Base-by-base conservation (phyloP, 2,797 vertebrate species). In the Orientallactaga sibirica region DNA sequence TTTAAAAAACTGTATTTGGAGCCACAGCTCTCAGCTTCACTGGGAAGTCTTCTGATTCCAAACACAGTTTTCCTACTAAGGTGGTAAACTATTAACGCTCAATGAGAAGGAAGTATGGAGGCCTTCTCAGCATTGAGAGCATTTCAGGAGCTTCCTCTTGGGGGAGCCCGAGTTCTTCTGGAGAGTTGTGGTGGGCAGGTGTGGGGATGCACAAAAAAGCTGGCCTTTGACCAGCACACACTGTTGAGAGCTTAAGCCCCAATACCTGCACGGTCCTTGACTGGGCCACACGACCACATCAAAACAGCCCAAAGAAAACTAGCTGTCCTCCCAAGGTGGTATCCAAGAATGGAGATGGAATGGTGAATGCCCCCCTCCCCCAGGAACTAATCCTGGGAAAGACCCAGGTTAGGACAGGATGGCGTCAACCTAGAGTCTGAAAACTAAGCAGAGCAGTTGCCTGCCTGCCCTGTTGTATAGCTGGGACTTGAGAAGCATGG, bases 161-260 rank as follows among this genome's bases (percentile, higher is more conserved):
- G 10, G 12, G 27, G 48, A 24, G 22, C 16, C 82, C 16, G 8
- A 24, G 25, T 0, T 24, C 5, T 85, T 37, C 37, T 14, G 52
- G 12, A 19, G 1, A 58, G 24, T 37, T 5, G 20, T 0, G 0
- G 0, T 11, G 33, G 16, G 27, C 22, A 77, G 67, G 16, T n/a
- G 16, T 22, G 27, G 0, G 22, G 19, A 37, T 15, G 4, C n/a
- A 76, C 62, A 22, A 27, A 37, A 24, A 68, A 24, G 48, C 3
- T 48, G 27, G 20, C 1, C 64, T 25, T 43, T 52, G 52, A 6
- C 24, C 70, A 29, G 25, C 9, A 4, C 9, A 75, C 20, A 5
- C 14, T 20, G 27, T 9, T 18, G 4, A 19, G 0, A 9, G 73
- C 22, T 27, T 0, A 24, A 37, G 62, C 1, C 25, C n/a, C 67